These are phyloP conservation scores for Pedicia rivosa DNA, from an alignment of 2,888 invertebrate genomes.

Conservation along the genomic window DNA sequence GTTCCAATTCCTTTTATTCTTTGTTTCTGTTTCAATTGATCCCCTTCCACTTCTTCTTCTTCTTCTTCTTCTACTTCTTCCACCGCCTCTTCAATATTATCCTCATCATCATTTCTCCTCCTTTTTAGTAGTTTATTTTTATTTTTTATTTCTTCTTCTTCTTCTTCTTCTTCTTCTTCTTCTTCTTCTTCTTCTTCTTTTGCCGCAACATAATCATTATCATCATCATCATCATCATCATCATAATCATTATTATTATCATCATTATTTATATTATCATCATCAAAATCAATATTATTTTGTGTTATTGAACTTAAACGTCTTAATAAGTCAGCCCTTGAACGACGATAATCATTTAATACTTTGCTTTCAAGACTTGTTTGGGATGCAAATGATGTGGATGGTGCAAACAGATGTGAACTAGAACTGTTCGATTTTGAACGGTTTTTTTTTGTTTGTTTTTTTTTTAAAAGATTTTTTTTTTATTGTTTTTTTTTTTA, in stretches of 20 bases:
- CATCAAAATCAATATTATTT: background rate
- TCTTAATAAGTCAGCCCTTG: slow-evolving; percentile 1
- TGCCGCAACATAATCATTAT: slow-evolving; percentile 1
- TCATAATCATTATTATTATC: slow-evolving; percentile 1
- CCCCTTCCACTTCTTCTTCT: slow-evolving; percentile 3
- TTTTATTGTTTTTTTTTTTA: background rate
- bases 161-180: background rate
- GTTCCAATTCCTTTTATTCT: slow-evolving; percentile 1
- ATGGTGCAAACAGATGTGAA: slow-evolving; percentile 10
- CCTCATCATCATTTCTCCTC: slow-evolving; percentile 4
- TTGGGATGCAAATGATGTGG: slow-evolving; percentile 13
- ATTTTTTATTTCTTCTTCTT: background rate
- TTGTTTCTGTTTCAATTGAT: slow-evolving; percentile 3
- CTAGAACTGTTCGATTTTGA: slow-evolving; percentile 10
- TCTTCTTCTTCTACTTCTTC: background rate
- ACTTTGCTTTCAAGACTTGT: slow-evolving; percentile 8
- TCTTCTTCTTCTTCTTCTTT: background rate
- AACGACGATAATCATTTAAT: slow-evolving; percentile 2
- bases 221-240: background rate
- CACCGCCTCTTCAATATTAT: slow-evolving; percentile 9
- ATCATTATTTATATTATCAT: background rate
- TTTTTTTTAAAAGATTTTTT: background rate
- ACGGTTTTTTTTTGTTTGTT: slow-evolving; percentile 3
- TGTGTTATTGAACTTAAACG: background rate
- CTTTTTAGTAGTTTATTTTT: background rate